Percentiles rank a stretch among this genome's conserved stretches.
phyloP scores from a whole-genome alignment of 2,797 vertebrate species.

The Acanthiza pusilla region DNA sequence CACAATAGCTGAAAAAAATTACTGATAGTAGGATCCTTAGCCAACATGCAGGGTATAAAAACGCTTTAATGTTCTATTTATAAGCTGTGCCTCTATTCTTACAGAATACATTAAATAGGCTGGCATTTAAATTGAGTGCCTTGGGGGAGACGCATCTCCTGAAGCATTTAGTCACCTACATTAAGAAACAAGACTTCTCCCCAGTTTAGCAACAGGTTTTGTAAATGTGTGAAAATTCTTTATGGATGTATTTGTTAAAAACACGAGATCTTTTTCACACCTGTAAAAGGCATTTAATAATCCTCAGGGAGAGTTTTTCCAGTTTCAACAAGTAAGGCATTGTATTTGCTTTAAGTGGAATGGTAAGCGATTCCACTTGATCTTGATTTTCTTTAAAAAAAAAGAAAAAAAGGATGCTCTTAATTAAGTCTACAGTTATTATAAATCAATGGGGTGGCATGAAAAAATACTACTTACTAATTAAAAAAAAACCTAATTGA shows the following conservation, averaged over 20 bases:
- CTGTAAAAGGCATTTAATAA: slow-evolving; percentile 25
- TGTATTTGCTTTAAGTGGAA: background rate
- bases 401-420: background rate
- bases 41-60: background rate
- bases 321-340: background rate
- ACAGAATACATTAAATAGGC: slow-evolving; percentile 3
- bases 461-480: slow-evolving; percentile 7
- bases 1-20: background rate
- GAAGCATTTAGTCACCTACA: slow-evolving; percentile 11
- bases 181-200: background rate
- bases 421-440: slow-evolving; percentile 28
- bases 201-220: slow-evolving; percentile 1
- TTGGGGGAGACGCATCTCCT: background rate
- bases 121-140: slow-evolving; percentile 13
- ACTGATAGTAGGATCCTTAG: background rate
- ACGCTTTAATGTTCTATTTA: slow-evolving; percentile 11
- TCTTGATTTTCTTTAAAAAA: background rate
- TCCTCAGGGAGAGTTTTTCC: background rate
- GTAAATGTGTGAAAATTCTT: slow-evolving; percentile 40
- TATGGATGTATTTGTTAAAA: slow-evolving; percentile 39
- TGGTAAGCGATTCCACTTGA: background rate
- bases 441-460: slow-evolving; percentile 1
- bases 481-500: background rate
- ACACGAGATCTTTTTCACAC: slow-evolving; percentile 5
- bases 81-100: background rate